phyloP scores from a whole-genome alignment of 2,113 vertebrate species.

The Dipodomys ordii region DNA sequence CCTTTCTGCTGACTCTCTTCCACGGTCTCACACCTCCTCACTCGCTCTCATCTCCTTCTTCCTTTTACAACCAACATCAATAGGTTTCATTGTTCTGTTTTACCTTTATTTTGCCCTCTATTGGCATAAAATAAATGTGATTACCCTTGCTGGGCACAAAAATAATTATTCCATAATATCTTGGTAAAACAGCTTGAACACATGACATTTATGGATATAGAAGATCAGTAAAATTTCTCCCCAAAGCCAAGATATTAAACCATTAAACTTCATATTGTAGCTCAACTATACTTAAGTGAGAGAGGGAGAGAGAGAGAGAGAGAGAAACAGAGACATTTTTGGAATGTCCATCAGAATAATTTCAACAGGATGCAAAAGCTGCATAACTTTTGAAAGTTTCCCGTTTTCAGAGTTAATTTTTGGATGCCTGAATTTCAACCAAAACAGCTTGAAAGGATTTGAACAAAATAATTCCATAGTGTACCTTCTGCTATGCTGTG shows the following conservation, averaged over 20 bases:
- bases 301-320: neutral
- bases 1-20: too few relatives aligned
- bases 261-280: neutral
- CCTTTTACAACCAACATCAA: too few relatives aligned
- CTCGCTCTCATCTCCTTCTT: too few relatives aligned
- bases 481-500: neutral
- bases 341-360: neutral
- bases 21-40: too few relatives aligned
- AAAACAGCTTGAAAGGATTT: constrained; percentile 53
- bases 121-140: neutral
- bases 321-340: neutral
- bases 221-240: neutral
- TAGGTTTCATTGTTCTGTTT: too few relatives aligned
- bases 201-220: neutral
- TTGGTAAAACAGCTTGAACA: neutral
- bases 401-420: neutral
- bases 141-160: neutral
- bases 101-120: too few relatives aligned
- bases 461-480: constrained; percentile 2
- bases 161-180: neutral
- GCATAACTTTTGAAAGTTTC: constrained; percentile 19
- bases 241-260: neutral
- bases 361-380: neutral
- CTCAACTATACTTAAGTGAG: neutral
- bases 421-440: neutral